Evolutionary conservation across 2,113 vertebrate species (phyloP).

Genomic region (Epinephelus fuscoguttatus): DNA sequence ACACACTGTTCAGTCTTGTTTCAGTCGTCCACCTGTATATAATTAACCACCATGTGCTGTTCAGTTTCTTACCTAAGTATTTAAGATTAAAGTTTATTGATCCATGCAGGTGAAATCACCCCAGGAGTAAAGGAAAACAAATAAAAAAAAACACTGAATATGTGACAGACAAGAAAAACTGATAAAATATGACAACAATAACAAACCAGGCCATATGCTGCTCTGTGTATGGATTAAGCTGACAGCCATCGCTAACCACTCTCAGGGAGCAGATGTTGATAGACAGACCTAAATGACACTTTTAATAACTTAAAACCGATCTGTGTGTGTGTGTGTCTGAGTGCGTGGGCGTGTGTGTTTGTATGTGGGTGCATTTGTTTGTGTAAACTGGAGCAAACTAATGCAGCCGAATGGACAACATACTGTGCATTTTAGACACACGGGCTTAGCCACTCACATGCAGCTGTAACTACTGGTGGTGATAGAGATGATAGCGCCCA

Average conservation of each 20-base stretch:
- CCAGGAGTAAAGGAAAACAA: background rate
- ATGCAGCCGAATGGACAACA: constrained; percentile 34
- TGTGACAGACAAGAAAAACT: background rate
- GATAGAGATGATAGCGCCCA: constrained; percentile 37
- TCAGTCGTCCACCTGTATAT: background rate
- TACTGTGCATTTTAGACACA: constrained; percentile 4
- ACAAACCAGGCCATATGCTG: constrained; percentile 14
- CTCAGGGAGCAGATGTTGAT: constrained; percentile 46
- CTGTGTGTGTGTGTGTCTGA: background rate
- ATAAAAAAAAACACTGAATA: background rate
- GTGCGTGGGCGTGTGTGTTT: background rate
- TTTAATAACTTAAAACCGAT: constrained; percentile 32
- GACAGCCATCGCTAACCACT: constrained; percentile 1
- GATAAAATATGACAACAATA: background rate
- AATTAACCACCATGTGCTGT: background rate
- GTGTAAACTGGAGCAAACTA: constrained; percentile 43
- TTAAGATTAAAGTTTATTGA: background rate
- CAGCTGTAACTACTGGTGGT: constrained; percentile 37
- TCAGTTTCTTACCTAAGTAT: background rate
- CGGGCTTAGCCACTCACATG: constrained; percentile 34
- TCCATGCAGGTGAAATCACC: background rate
- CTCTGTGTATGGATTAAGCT: constrained; percentile 34
- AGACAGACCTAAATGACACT: constrained; percentile 15
- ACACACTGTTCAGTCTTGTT: background rate
- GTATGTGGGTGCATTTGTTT: constrained; percentile 22